These are phyloP conservation scores for Clarias magur DNA, from an alignment of 2,113 vertebrate genomes.

Conservation along the genomic window DNA sequence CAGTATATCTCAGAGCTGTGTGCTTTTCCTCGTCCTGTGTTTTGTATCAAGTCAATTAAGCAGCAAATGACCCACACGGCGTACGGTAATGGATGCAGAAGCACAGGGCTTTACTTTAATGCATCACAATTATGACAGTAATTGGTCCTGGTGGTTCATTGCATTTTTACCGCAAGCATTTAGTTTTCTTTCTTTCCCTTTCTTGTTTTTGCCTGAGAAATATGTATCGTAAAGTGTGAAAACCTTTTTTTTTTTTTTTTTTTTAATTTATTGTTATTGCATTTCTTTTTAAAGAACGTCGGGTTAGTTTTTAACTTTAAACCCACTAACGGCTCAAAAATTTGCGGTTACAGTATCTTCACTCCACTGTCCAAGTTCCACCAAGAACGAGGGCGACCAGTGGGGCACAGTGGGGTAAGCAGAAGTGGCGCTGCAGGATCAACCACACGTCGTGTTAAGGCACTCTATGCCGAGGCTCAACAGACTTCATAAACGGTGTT, in stretches of 20 bases:
- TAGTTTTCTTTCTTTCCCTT: background rate
- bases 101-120: constrained; percentile 71
- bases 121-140: constrained; percentile 73
- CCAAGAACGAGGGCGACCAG: too few species aligned
- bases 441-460: too few species aligned
- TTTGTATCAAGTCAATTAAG: constrained; percentile 72
- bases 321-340: too few species aligned
- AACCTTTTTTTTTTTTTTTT: background rate
- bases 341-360: too few species aligned
- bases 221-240: background rate
- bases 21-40: constrained; percentile 62
- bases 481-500: too few species aligned
- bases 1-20: constrained; percentile 55
- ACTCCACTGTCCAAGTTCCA: too few species aligned
- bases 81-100: constrained; percentile 67
- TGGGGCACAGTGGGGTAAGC: too few species aligned
- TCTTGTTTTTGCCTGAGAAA: background rate
- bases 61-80: constrained; percentile 76
- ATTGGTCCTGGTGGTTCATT: constrained; percentile 69
- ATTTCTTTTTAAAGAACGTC: too few species aligned
- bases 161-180: constrained; percentile 55
- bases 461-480: too few species aligned
- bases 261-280: too few species aligned
- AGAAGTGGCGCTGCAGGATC: too few species aligned
- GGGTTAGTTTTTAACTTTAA: too few species aligned